Evolutionary conservation across 1,140 invertebrate species (phyloP).

Genomic region (fruit fly (Drosophila melanogaster)): DNA sequence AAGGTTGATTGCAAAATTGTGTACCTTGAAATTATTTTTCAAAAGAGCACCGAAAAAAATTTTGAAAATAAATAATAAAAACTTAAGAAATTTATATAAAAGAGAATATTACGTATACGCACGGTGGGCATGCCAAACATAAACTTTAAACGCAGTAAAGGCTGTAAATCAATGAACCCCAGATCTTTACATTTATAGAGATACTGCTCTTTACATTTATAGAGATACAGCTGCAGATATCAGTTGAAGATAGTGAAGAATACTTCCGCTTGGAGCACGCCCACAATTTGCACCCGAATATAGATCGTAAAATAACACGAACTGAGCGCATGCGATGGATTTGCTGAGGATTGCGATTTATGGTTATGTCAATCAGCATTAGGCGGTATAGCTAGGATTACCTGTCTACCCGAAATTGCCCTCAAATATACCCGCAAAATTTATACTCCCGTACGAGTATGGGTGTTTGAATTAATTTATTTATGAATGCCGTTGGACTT

Average conservation of each 20-base stretch:
- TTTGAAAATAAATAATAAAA: background rate
- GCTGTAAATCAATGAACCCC: no score
- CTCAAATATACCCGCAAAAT: slow-evolving; percentile 4
- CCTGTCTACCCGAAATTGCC: slow-evolving; percentile 24
- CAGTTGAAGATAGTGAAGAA: background rate
- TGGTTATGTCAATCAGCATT: slow-evolving; percentile 64
- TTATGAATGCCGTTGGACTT: slow-evolving; percentile 48
- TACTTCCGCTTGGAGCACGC: slow-evolving; percentile 31
- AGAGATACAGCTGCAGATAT: slow-evolving; percentile 5
- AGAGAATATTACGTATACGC: background rate
- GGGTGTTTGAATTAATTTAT: slow-evolving; percentile 52
- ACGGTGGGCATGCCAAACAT: background rate
- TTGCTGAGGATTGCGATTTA: slow-evolving; percentile 35
- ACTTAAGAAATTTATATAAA: no score
- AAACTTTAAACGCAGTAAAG: no score
- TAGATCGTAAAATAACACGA: slow-evolving; percentile 25
- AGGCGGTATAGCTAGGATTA: slow-evolving; percentile 53
- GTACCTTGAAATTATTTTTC: background rate
- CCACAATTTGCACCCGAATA: slow-evolving; percentile 1
- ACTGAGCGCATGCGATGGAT: slow-evolving; percentile 34
- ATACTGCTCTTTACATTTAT: background rate
- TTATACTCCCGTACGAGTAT: slow-evolving; percentile 3
- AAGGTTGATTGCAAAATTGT: no score
- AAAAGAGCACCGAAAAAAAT: background rate
- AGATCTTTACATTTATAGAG: background rate